These are phyloP conservation scores for Triplophysa bombifrons DNA, from an alignment of 2,797 vertebrate genomes.

Conservation along the genomic window DNA sequence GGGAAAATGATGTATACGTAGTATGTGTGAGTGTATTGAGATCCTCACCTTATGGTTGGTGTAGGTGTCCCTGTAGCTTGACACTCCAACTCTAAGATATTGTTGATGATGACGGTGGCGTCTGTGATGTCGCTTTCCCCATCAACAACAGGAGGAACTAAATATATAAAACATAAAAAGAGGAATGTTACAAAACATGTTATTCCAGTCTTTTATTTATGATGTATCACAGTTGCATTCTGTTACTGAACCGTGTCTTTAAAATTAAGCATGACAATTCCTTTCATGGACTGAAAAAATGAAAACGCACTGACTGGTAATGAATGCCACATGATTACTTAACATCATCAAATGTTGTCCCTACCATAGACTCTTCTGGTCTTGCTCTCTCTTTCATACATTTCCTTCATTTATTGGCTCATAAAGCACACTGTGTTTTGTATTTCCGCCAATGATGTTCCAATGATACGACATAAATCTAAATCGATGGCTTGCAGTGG, in stretches of 20 bases:
- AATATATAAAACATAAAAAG: slow-evolving; percentile 7
- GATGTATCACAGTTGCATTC: background rate
- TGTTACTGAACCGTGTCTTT: background rate
- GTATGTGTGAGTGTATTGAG: slow-evolving; percentile 10
- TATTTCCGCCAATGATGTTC: slow-evolving; percentile 41
- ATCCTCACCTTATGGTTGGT: slow-evolving; percentile 86
- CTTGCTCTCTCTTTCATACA: slow-evolving; percentile 23
- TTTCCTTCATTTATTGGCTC: slow-evolving; percentile 31
- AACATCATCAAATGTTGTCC: background rate
- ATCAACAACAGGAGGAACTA: slow-evolving; percentile 88
- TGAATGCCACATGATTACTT: slow-evolving; percentile 9
- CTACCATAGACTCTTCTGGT: slow-evolving; percentile 2
- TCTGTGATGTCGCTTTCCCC: slow-evolving; percentile 80
- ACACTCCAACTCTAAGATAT: slow-evolving; percentile 88
- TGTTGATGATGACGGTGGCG: slow-evolving; percentile 83
- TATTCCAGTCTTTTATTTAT: background rate
- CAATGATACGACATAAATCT: slow-evolving; percentile 32
- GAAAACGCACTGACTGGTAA: background rate
- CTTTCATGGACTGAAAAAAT: background rate
- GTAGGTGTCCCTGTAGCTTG: slow-evolving; percentile 82
- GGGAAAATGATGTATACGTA: background rate
- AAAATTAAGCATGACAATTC: slow-evolving; percentile 11
- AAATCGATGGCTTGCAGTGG: slow-evolving; percentile 13
- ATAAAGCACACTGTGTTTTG: slow-evolving; percentile 13
- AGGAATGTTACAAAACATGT: background rate